These are phyloP conservation scores for Psophia crepitans DNA, from an alignment of 2,113 vertebrate genomes.

Conservation along the genomic window DNA sequence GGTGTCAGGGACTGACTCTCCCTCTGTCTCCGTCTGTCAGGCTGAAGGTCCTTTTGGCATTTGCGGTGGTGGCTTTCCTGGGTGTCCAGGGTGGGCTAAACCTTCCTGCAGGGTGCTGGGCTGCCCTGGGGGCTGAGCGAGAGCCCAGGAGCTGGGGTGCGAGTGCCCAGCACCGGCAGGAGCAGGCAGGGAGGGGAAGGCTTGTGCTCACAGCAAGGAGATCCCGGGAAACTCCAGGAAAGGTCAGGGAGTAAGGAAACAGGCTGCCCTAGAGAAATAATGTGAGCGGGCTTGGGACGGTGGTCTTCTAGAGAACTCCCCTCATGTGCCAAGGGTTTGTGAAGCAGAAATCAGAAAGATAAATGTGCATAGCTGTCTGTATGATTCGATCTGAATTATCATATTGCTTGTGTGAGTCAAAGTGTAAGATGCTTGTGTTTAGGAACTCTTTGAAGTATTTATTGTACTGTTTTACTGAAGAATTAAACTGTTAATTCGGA, in stretches of 20 bases:
- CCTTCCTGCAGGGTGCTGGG: neutral
- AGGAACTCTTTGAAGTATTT: conserved; percentile 9
- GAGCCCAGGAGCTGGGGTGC: neutral
- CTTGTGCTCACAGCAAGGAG: rapidly evolving
- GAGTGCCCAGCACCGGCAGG: neutral
- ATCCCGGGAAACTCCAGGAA: neutral
- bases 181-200: neutral
- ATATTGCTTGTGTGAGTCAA: neutral
- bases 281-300: neutral
- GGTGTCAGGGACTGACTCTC: neutral
- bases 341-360: neutral
- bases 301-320: neutral
- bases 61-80: neutral
- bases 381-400: neutral
- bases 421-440: neutral
- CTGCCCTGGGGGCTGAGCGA: too few species aligned
- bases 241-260: neutral
- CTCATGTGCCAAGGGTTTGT: neutral
- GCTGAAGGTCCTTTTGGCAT: neutral
- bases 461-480: neutral
- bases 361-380: neutral
- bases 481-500: conserved; percentile 1
- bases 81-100: rapidly evolving
- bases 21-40: neutral
- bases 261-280: neutral